A percentile compares a stretch with the other conserved stretches of the same genome.
These are phyloP conservation scores for Apostichopus parvimensis DNA, from an alignment of 35 echinoderm and acorn worm species.

Conservation along the genomic window DNA sequence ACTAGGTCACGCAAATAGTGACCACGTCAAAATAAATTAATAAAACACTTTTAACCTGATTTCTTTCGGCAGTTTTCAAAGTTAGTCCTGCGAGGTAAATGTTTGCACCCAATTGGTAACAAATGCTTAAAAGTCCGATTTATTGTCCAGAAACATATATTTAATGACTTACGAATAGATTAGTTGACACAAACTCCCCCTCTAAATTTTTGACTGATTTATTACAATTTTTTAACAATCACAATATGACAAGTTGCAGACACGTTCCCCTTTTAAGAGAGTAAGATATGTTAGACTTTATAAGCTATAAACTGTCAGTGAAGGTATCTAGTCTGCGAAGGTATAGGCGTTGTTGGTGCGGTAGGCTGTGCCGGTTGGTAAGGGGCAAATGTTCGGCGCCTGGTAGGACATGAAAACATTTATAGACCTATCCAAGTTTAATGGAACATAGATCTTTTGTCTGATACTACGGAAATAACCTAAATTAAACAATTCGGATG, in stretches of 20 bases:
- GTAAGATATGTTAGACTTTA: no score
- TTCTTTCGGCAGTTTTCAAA: neutral
- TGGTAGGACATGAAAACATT: no score
- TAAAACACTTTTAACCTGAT: neutral
- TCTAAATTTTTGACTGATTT: neutral
- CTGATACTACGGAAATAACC: no score
- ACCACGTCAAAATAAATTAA: conserved; percentile 1
- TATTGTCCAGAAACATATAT: neutral
- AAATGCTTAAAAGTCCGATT: neutral
- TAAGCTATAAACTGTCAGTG: no score
- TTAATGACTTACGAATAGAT: neutral
- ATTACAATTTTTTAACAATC: neutral
- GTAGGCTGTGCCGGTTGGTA: no score
- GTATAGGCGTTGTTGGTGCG: no score
- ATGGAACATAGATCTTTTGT: no score
- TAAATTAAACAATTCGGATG: no score
- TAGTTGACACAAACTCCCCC: neutral
- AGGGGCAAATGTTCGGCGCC: no score
- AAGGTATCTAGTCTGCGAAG: no score
- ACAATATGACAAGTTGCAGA: neutral
- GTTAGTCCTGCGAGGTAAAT: neutral
- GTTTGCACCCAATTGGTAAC: neutral
- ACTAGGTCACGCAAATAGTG: neutral
- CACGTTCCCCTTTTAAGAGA: neutral
- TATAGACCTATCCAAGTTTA: no score